Evolutionary conservation across 2,113 vertebrate genomes (phyloP).

Genomic region (Genyomyrus donnyi): DNA sequence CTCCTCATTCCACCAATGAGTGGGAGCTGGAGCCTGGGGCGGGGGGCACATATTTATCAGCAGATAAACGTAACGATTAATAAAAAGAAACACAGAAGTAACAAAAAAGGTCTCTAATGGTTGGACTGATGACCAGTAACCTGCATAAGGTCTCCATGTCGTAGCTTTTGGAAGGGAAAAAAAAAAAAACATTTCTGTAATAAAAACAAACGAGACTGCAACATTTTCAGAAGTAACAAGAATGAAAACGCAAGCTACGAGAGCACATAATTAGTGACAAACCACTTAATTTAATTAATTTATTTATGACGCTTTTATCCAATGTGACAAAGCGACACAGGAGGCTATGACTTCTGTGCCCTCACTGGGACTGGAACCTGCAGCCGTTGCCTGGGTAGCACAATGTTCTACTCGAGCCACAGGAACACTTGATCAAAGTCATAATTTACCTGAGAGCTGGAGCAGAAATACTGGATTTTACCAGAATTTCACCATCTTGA

Average conservation of each 20-base stretch:
- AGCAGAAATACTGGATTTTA: not conserved
- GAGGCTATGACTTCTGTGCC: not conserved
- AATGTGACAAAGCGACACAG: not conserved
- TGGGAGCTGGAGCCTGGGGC: not conserved
- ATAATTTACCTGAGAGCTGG: not conserved
- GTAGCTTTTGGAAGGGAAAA: not conserved
- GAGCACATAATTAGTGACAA: not conserved
- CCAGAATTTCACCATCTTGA: not conserved
- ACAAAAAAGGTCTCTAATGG: not conserved
- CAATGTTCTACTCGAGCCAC: not conserved
- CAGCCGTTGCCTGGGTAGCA: not conserved
- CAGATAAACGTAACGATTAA: not conserved
- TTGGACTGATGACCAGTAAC: not conserved
- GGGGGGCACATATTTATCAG: not conserved
- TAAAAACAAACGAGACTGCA: not conserved
- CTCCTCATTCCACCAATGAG: slow-evolving; percentile 37
- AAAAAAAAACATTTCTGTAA: not conserved
- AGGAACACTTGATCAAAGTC: not conserved
- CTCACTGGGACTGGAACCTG: not conserved
- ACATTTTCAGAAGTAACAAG: not conserved
- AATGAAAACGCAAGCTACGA: not conserved
- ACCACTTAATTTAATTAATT: not conserved
- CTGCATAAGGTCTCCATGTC: not conserved
- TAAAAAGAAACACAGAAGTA: not conserved
- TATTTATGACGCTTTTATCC: not conserved